A percentile compares a stretch with the other conserved stretches of the same genome.
phyloP scores from a whole-genome alignment of 2,888 invertebrate species.

The Phyto melanocephala region DNA sequence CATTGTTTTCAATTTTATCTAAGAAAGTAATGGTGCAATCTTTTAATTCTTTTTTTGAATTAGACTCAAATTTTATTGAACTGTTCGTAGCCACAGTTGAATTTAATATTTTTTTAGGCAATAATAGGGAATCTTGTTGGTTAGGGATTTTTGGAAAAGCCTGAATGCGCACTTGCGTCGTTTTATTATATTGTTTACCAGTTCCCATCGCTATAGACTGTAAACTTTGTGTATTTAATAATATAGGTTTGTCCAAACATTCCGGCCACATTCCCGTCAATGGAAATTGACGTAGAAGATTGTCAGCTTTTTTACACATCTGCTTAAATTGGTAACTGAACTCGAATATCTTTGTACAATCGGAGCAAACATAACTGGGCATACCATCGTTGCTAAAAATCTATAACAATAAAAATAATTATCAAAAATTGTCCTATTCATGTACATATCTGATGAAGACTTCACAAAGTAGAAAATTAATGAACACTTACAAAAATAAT shows the following conservation, averaged over 20 bases:
- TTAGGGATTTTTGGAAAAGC: neutral
- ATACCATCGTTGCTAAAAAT: constrained; percentile 82
- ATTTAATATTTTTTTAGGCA: constrained; percentile 68
- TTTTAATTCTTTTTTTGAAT: constrained; percentile 34
- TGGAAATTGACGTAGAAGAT: constrained; percentile 84
- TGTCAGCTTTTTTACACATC: constrained; percentile 87
- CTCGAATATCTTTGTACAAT: constrained; percentile 84
- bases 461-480: neutral
- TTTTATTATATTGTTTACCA: neutral
- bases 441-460: neutral
- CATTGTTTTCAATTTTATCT: constrained; percentile 73
- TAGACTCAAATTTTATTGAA: neutral
- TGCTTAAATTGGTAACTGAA: constrained; percentile 87
- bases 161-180: constrained; percentile 13
- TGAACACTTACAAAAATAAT: too few species aligned
- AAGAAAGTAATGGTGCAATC: constrained; percentile 61
- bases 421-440: too few species aligned
- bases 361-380: constrained; percentile 86
- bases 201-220: neutral
- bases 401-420: constrained; percentile 64
- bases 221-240: constrained; percentile 75
- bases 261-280: constrained; percentile 82
- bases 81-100: constrained; percentile 46
- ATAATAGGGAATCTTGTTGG: constrained; percentile 32
- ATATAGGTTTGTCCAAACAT: constrained; percentile 78